Evolutionary conservation across 2,113 vertebrate genomes (phyloP).

Genomic region (Tragelaphus scriptus): DNA sequence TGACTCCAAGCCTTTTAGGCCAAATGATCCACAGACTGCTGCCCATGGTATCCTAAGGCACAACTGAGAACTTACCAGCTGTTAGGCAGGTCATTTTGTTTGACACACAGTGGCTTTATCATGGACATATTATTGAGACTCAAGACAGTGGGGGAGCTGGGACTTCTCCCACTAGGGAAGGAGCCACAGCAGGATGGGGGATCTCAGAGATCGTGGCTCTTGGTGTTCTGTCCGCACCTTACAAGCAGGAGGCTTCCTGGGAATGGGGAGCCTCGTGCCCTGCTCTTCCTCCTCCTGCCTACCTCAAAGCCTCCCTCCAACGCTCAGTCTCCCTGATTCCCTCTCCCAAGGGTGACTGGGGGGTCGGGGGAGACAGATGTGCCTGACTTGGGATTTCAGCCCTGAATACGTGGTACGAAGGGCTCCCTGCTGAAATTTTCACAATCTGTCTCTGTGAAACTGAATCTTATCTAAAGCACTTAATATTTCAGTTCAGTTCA

Average conservation of each 20-base stretch:
- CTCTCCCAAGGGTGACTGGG: neutral
- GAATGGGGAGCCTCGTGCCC: neutral
- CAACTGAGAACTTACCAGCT: neutral
- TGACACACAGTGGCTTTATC: neutral
- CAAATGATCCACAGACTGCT: neutral
- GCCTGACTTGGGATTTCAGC: neutral
- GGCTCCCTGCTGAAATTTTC: neutral
- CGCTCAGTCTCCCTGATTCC: neutral
- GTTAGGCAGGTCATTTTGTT: neutral
- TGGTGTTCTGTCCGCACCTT: neutral
- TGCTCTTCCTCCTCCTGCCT: neutral
- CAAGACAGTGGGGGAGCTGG: neutral
- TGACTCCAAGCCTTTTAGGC: neutral
- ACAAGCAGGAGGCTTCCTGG: neutral
- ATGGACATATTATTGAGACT: neutral
- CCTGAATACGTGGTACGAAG: fast-evolving
- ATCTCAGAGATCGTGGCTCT: neutral
- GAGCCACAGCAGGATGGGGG: neutral
- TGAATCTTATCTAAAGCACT: neutral
- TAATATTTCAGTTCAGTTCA: neutral
- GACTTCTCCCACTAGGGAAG: neutral
- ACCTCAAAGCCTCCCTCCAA: neutral
- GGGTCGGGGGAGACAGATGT: neutral
- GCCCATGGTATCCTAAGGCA: neutral
- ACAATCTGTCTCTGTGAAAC: neutral